Evolutionary conservation across 2,113 vertebrate species (phyloP).

Genomic region (Naja naja): DNA sequence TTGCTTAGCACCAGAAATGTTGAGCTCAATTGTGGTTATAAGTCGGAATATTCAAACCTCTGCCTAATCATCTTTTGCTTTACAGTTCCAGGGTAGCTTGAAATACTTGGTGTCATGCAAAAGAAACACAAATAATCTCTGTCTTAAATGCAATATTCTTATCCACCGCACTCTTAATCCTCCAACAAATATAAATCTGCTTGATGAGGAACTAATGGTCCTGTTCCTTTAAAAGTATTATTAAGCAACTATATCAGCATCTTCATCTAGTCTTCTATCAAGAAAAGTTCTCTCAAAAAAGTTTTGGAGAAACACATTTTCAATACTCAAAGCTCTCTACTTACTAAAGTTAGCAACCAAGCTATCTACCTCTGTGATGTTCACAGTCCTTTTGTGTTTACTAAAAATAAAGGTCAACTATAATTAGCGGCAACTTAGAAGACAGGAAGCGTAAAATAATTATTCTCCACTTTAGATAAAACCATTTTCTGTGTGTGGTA

Average conservation of each 20-base stretch:
- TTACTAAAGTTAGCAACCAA: neutral
- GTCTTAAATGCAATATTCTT: neutral
- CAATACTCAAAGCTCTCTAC: neutral
- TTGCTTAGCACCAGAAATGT: neutral
- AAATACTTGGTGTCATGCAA: neutral
- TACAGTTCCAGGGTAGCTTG: no score
- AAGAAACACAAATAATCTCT: neutral
- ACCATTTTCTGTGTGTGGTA: neutral
- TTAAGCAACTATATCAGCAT: neutral
- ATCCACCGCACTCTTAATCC: neutral
- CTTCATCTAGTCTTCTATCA: neutral
- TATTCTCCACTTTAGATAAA: neutral
- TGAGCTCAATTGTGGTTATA: neutral
- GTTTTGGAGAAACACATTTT: neutral
- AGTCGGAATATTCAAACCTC: neutral
- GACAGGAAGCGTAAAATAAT: neutral
- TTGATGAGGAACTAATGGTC: neutral
- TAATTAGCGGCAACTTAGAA: neutral
- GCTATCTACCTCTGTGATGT: neutral
- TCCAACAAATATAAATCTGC: neutral
- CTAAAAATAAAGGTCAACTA: neutral
- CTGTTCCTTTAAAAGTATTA: neutral
- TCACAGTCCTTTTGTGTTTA: neutral
- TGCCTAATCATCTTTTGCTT: neutral
- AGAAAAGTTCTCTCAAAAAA: neutral